Percentiles rank a stretch among this genome's conserved stretches.
phyloP scores from a whole-genome alignment of 1,140 invertebrate species.

The Pseudomyrmex flavicornis region DNA sequence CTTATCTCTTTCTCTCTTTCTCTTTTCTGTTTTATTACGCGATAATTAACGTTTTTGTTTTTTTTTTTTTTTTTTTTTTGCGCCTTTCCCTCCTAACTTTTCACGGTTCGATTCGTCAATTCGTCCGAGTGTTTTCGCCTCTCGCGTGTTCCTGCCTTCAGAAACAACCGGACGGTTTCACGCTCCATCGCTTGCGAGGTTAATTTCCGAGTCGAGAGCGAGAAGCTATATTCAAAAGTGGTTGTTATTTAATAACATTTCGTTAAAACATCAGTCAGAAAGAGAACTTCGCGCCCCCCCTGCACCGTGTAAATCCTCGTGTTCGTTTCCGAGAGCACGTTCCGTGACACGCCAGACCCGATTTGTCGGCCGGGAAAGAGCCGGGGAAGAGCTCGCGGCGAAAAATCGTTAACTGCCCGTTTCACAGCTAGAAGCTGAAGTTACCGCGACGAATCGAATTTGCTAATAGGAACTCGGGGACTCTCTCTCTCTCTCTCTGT shows the following conservation, averaged over 20 bases:
- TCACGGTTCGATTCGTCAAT: not conserved
- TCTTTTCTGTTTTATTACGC: not conserved
- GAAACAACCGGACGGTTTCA: not conserved
- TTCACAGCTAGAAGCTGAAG: slow-evolving; percentile 11
- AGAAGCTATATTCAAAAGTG: not conserved
- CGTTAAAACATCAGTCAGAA: not conserved
- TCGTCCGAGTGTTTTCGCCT: not conserved
- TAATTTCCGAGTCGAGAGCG: not conserved
- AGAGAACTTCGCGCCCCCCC: not conserved
- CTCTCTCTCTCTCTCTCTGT: not conserved
- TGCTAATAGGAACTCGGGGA: slow-evolving; percentile 59
- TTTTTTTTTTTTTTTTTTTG: not conserved
- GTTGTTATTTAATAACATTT: slow-evolving; percentile 20
- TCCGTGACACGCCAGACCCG: slow-evolving; percentile 16
- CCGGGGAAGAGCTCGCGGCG: not conserved
- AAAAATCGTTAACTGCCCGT: slow-evolving; percentile 51
- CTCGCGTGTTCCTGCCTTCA: not conserved
- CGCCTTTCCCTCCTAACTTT: not conserved
- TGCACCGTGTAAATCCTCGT: not conserved
- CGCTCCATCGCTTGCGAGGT: not conserved
- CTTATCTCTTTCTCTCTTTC: not conserved
- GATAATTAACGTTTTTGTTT: slow-evolving; percentile 36
- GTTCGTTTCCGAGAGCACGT: not conserved
- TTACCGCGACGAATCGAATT: slow-evolving; percentile 70
- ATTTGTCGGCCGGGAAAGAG: not conserved